phyloP scores from a whole-genome alignment of 2,888 invertebrate genomes.

The Peribatodes rhomboidaria region DNA sequence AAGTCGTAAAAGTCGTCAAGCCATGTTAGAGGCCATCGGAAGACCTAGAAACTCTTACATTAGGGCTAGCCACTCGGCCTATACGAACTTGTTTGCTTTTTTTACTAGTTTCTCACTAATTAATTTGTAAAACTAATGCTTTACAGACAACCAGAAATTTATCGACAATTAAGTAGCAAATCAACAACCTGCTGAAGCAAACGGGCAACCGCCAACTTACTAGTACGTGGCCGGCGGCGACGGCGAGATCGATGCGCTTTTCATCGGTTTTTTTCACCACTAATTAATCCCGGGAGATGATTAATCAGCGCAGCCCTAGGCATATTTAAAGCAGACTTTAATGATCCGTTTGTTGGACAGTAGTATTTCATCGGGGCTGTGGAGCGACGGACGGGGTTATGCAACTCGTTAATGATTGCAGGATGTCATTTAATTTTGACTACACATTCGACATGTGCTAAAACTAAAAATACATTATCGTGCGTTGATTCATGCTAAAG shows the following conservation, averaged over 20 bases:
- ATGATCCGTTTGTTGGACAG: conserved; percentile 77
- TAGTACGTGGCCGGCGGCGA: conserved; percentile 45
- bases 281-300: conserved; percentile 80
- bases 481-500: no score
- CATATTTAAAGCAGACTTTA: conserved; percentile 75
- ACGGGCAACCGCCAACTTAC: background rate
- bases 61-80: no score
- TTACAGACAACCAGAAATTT: background rate
- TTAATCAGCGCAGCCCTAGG: conserved; percentile 76
- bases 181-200: background rate
- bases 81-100: no score
- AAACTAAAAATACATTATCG: no score
- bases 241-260: conserved; percentile 62
- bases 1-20: no score
- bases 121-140: no score
- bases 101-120: no score
- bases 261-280: conserved; percentile 67
- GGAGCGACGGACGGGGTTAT: conserved; percentile 58
- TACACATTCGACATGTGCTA: no score
- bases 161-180: background rate
- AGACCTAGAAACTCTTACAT: no score
- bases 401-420: conserved; percentile 5
- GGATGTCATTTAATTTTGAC: background rate
- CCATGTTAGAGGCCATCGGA: no score
- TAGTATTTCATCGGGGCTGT: conserved; percentile 64